Evolutionary conservation across 1,140 invertebrate genomes (phyloP).

Genomic region (Drosophila hydei): DNA sequence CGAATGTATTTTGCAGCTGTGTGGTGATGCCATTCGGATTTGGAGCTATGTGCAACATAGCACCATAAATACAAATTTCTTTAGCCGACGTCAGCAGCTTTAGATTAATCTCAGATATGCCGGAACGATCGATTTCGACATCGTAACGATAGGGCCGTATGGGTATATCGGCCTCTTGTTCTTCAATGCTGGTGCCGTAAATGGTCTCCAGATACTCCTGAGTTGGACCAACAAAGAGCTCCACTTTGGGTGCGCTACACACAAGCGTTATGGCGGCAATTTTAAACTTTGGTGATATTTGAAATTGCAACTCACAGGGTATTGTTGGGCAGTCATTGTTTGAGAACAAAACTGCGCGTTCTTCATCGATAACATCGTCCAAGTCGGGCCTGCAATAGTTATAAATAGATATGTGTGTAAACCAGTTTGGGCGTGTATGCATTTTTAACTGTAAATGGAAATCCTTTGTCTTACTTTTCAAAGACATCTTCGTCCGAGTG

Average conservation of each 20-base stretch:
- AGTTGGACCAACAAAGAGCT: conserved; percentile 65
- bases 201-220: conserved; percentile 76
- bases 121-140: conserved; percentile 75
- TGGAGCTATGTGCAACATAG: conserved; percentile 69
- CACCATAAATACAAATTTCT: conserved; percentile 74
- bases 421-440: conserved; percentile 55
- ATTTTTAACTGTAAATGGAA: conserved; percentile 15
- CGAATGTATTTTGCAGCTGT: conserved; percentile 55
- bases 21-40: conserved; percentile 81
- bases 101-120: conserved; percentile 62
- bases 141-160: conserved; percentile 73
- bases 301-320: conserved; percentile 63
- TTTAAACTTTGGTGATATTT: conserved; percentile 58
- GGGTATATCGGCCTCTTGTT: conserved; percentile 58
- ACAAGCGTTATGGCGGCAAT: conserved; percentile 71
- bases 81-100: conserved; percentile 59
- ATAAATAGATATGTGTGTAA: conserved; percentile 20
- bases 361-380: conserved; percentile 64
- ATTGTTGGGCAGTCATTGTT: conserved; percentile 22
- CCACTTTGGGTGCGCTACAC: conserved; percentile 70
- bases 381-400: conserved; percentile 56
- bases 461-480: conserved; percentile 74
- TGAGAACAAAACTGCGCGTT: conserved; percentile 61
- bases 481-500: conserved; percentile 68
- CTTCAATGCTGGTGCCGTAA: conserved; percentile 61